These are phyloP conservation scores for Strongylocentrotus purpuratus DNA, from an alignment of 35 echinoderm and acorn worm species.

Conservation along the genomic window DNA sequence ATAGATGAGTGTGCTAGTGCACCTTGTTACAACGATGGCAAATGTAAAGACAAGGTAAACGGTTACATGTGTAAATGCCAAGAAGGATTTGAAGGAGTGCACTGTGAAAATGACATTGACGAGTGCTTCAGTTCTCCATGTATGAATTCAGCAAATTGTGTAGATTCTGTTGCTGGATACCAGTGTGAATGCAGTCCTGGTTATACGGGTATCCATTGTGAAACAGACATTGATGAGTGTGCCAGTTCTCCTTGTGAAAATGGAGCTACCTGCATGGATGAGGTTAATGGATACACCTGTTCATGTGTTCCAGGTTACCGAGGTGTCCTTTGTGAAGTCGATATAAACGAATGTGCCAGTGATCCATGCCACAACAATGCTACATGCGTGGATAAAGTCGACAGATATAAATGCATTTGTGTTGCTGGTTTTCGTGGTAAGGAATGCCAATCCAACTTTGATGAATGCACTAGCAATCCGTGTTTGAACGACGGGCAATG, in stretches of 20 bases:
- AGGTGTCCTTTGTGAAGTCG: conserved; percentile 43
- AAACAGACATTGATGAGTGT: conserved; percentile 61
- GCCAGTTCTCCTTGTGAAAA: conserved; percentile 54
- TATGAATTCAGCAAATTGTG: conserved; percentile 43
- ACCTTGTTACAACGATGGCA: conserved; percentile 47
- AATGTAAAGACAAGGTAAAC: conserved; percentile 34
- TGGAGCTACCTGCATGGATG: conserved; percentile 51
- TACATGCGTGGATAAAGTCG: conserved; percentile 43
- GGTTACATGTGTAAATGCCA: conserved; percentile 27
- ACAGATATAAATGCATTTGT: conserved; percentile 58
- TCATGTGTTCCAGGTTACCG: conserved; percentile 35
- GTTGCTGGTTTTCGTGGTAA: conserved; percentile 44
- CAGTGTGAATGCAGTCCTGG: conserved; percentile 48
- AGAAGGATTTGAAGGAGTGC: conserved; percentile 22
- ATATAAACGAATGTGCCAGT: conserved; percentile 61
- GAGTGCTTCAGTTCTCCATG: conserved; percentile 63
- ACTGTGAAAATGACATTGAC: conserved; percentile 58
- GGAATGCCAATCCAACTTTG: conserved; percentile 39
- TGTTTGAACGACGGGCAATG: conserved; percentile 49
- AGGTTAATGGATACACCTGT: conserved; percentile 41
- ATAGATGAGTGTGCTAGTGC: conserved; percentile 51
- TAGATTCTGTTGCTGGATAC: conserved; percentile 47
- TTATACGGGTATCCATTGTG: conserved; percentile 45
- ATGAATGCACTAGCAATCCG: conserved; percentile 51
- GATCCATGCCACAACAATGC: conserved; percentile 52